Base-by-base conservation (phyloP, 1,140 invertebrate genomes). In the Eubasilissa regina region DNA sequence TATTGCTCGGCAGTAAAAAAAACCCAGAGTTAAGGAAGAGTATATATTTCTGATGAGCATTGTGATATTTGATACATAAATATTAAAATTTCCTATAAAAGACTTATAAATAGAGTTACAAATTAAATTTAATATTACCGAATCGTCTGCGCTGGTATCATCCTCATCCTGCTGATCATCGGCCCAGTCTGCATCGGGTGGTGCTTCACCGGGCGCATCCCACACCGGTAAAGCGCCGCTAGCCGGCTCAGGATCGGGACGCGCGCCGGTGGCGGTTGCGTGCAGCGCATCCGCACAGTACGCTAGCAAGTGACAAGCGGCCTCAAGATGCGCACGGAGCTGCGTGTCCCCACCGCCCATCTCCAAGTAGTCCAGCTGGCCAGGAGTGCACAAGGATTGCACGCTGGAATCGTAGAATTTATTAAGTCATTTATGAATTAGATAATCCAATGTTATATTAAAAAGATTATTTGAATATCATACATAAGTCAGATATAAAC, bases 121-220 rank as follows among this genome's bases (percentile, higher is more conserved):
- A 13, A 3, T 1, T 8, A 43, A 56, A 48, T n/a, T n/a, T n/a
- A n/a, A 58, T 87, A 91, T 88, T 86, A 93, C 92, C 0, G 97
- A 98, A 87, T 98, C 97, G 86, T 98, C 97, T 3, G 94, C 96
- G 72, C 93, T 93, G 60, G 96, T 97, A 83, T 98, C 97, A 13
- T 98, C 97, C 56, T 98, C 97, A 45, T 98, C 96, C 77, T 94
- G 94, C 12, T 91, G 91, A 77, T 97, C 96, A 72, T 97, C 96
- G 0, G 93, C 91, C 91, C 95, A 95, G 85, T 97, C 96, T 62
- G 93, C 91, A 80, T 94, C 95, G 43, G 94, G 91, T 79, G 94
- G 94, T 21, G 94, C 92, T 7, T 93, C 90, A 11, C 95, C 94
- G 44, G 64, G 64, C 58, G 93, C 93, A 78, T 97, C 95, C 93